Evolutionary conservation across 2,797 vertebrate genomes (phyloP).

Genomic region (Tympanoctomys barrerae): DNA sequence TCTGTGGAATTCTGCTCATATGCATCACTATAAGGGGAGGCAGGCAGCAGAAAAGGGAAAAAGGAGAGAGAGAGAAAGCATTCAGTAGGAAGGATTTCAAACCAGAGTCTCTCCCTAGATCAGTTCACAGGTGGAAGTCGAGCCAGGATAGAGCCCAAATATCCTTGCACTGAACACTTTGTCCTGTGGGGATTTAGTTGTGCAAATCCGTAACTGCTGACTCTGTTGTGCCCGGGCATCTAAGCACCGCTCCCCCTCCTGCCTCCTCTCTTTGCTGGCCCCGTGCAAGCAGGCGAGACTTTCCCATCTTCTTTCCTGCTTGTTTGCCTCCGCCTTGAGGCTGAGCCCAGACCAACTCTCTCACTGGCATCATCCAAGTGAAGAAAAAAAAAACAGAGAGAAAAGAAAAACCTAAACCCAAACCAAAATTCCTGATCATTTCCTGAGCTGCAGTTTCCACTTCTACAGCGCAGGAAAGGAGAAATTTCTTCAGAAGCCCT

Average conservation of each 20-base stretch:
- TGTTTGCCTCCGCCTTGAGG: not conserved
- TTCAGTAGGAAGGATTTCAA: not conserved
- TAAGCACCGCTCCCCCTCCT: too few species aligned
- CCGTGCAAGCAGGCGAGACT: not conserved
- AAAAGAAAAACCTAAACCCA: not conserved
- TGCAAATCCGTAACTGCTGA: not conserved
- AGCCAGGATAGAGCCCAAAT: not conserved
- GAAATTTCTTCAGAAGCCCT: conserved; percentile 84
- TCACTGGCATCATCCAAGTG: not conserved
- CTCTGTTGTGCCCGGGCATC: not conserved
- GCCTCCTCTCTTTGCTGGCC: not conserved
- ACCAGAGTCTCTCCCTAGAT: not conserved
- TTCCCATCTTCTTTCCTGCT: not conserved
- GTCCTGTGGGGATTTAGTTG: not conserved
- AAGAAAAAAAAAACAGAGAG: not conserved
- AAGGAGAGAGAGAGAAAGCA: conserved; percentile 24
- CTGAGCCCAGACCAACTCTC: conserved; percentile 4
- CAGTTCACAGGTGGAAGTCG: not conserved
- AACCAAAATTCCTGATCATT: conserved; percentile 57
- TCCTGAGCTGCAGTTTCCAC: conserved; percentile 82
- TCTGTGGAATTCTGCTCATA: conserved; percentile 66
- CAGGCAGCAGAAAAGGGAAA: not conserved
- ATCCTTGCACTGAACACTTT: not conserved
- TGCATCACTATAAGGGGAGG: conserved; percentile 60
- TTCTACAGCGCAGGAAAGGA: conserved; percentile 82